Conservation (phyloP, 2,888 invertebrate species). For the Lasioglossum pauxillum region DNA sequence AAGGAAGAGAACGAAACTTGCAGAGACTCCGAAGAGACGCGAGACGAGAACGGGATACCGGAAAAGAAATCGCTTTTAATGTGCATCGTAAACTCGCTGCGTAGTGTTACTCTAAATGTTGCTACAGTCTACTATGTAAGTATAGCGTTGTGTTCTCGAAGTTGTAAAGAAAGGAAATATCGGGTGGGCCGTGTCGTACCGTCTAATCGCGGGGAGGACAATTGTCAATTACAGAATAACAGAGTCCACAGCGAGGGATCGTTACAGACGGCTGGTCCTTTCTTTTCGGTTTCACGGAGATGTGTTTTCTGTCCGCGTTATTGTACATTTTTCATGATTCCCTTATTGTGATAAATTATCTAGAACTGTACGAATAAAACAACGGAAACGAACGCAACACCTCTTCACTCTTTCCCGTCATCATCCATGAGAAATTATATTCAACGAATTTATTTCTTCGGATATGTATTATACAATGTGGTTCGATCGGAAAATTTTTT, state of each 20-base stretch:
- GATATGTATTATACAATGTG: not conserved
- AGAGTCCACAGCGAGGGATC: slow-evolving; percentile 52
- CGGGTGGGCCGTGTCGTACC: slow-evolving; percentile 42
- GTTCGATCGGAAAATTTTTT: no score
- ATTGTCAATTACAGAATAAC: slow-evolving; percentile 71
- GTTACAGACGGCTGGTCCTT: slow-evolving; percentile 45
- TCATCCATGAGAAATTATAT: not conserved
- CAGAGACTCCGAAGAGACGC: slow-evolving; percentile 5
- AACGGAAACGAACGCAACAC: slow-evolving; percentile 35
- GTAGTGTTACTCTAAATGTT: slow-evolving; percentile 73
- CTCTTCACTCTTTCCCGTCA: not conserved
- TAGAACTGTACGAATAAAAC: slow-evolving; percentile 68
- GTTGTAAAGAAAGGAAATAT: slow-evolving; percentile 60
- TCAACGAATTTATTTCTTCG: not conserved
- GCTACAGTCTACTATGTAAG: slow-evolving; percentile 72
- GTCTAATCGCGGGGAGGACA: slow-evolving; percentile 34
- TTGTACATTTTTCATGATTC: slow-evolving; percentile 64
- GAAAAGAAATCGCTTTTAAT: slow-evolving; percentile 72
- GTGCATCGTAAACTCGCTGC: slow-evolving; percentile 74
- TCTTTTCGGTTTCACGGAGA: slow-evolving; percentile 49
- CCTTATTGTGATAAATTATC: slow-evolving; percentile 72
- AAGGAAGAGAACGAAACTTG: not conserved
- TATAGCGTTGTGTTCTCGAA: slow-evolving; percentile 69
- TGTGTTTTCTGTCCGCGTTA: slow-evolving; percentile 57
- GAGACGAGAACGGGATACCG: slow-evolving; percentile 32